phyloP scores from a whole-genome alignment of 2,797 vertebrate genomes.

The Phoebastria nigripes region DNA sequence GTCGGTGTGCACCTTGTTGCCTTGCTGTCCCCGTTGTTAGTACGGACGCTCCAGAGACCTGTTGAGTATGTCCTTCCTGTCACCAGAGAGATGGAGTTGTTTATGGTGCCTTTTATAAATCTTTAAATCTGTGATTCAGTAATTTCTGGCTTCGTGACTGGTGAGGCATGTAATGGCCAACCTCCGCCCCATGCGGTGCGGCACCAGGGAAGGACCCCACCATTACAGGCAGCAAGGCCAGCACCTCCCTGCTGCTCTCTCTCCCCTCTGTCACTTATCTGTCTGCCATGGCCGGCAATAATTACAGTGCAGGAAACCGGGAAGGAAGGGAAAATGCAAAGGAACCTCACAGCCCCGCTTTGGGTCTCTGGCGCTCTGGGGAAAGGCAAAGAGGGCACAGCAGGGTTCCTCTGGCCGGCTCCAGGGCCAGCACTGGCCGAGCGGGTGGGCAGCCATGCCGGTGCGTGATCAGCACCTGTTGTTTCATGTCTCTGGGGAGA shows the following conservation, averaged over 20 bases:
- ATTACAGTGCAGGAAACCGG: background rate
- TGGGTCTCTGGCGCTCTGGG: background rate
- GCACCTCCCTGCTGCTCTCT: background rate
- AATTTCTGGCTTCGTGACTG: conserved; percentile 27
- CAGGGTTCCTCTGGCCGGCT: background rate
- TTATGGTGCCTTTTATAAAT: background rate
- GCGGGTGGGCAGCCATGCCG: rapidly evolving
- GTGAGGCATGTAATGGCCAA: background rate
- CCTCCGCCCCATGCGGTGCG: rapidly evolving
- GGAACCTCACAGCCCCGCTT: background rate
- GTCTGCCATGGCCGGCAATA: background rate
- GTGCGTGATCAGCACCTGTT: rapidly evolving
- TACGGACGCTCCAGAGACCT: background rate
- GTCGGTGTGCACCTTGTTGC: rapidly evolving
- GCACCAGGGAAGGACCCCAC: background rate
- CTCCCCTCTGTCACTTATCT: conserved; percentile 2
- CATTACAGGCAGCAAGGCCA: conserved; percentile 23
- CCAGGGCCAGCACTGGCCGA: rapidly evolving
- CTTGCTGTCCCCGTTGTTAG: background rate
- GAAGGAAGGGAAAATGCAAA: background rate
- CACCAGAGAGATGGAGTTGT: background rate
- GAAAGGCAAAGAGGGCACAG: background rate
- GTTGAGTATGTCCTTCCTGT: background rate
- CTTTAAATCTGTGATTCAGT: background rate
- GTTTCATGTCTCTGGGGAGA: background rate